Evolutionary conservation across 1,140 invertebrate genomes (phyloP), one percentile per base, ranked within the genome.

Genomic region (Caenorhabditis inopinata): DNA sequence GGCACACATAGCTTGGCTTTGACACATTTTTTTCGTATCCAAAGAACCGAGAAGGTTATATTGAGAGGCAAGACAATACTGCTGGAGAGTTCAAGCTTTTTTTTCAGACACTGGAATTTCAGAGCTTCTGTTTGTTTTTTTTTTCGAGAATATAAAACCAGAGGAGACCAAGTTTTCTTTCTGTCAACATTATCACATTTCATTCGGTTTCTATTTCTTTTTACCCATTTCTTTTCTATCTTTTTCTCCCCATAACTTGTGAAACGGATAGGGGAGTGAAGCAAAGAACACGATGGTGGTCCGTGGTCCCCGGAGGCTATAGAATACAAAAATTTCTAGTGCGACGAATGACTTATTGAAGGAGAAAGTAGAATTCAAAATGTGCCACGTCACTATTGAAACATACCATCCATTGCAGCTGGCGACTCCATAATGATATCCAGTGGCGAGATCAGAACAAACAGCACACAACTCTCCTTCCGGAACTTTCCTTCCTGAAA

Each of bases 381-480:
- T n/a, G 58, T 68, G 7, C 58, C 35, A 68, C 58, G 58, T 25
- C 58, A 6, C 9, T 25, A 68, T 32, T 6, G 32, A 21, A 29
- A 82, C 85, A 81, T 62, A 82, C 83, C 84, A 85, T 82, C 85
- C 85, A 82, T 86, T 86, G 49, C 85, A 86, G 32, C 81, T 83
- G 12, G 86, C 85, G n/a, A 85, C 84, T 38, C 85, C 86, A 75
- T 85, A 88, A 53, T 88, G 86, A 35, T 88, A 88, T 32, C 87
- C 87, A 0, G 90, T 91, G 9, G 90, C 91, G 32, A 89, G 80
- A 81, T 91, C 90, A 7, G 89, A 89, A 80, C 90, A 91, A 47
- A 91, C 91, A 27, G 90, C 89, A 83, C 90, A 91, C 46, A 88
- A 88, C 80, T 88, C 87, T 25, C 87, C 87, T 78, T 88, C 87